Base-by-base conservation (phyloP, 2,888 invertebrate species). In the Cantharis lateralis region DNA sequence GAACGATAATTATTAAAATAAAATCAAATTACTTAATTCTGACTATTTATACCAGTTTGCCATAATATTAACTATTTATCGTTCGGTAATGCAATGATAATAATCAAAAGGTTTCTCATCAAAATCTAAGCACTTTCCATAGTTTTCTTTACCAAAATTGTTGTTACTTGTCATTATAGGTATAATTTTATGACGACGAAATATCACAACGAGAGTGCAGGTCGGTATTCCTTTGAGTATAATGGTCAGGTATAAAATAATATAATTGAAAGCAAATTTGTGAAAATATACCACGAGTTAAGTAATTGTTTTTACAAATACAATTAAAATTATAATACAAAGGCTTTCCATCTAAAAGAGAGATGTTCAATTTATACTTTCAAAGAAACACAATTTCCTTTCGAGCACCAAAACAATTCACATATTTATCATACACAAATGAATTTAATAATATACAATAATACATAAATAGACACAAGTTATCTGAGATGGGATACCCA, bases 401-500 rank as follows among this genome's bases (percentile, higher is more conserved):
- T 28, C 15, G 32, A 48, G 28, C 70, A 20, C 20, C 18, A 15
- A 74, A 70, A 74, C 74, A 74, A 74, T 70, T 48, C 70, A 32
- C 74, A 61, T 70, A 74, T 74, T 74, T 74, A 70, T 64, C 26
- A 62, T 74, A 70, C 74, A 70, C 64, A 74, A 74, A 74, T 62
- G 70, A 74, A 70, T 74, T 74, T 74, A 74, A 74, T 74, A 74
- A 74, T 70, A 74, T 66, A 66, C 64, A 74, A 74, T 74, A 74
- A 74, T 64, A 70, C 63, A 63, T 74, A 74, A 74, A 74, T 74
- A 74, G 74, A 70, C 26, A 69, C 70, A 69, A 63, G 74, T 74
- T 77, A 77, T 74, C 73, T 71, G 71, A 75, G 75, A 73, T 73
- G 72, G 73, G 78, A 73, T 76, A 78, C 77, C 78, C 79, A 81